phyloP scores from a whole-genome alignment of 1,140 invertebrate genomes.

The Grapholita molesta region DNA sequence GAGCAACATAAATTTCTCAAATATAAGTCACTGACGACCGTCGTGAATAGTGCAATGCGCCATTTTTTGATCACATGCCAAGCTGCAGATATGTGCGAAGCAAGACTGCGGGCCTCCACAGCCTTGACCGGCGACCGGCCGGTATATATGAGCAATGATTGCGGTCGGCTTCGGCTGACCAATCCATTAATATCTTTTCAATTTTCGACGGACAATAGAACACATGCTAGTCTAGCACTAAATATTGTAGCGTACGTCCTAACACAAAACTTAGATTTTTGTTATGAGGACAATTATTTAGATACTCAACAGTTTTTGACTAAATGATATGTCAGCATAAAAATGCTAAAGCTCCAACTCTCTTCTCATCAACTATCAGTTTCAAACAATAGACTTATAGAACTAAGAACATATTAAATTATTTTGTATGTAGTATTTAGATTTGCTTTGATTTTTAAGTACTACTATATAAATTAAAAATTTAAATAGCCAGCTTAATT shows the following conservation, averaged over 20 bases:
- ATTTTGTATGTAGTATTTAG: too few relatives aligned
- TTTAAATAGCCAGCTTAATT: too few relatives aligned
- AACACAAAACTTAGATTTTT: too few relatives aligned
- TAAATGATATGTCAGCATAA: too few relatives aligned
- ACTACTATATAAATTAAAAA: too few relatives aligned
- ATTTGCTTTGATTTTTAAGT: not conserved
- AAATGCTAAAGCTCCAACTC: too few relatives aligned
- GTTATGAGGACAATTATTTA: too few relatives aligned
- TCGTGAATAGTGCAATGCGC: conserved; percentile 25
- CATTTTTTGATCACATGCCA: conserved; percentile 48
- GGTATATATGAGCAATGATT: conserved; percentile 28
- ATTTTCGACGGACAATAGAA: conserved; percentile 4
- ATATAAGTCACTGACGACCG: not conserved
- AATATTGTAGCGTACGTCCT: not conserved
- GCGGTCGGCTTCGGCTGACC: not conserved
- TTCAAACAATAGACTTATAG: not conserved
- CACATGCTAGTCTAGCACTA: not conserved
- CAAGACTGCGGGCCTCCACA: conserved; percentile 58
- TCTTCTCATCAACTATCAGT: not conserved
- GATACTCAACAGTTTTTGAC: too few relatives aligned
- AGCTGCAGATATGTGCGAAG: conserved; percentile 30
- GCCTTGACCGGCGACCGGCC: conserved; percentile 58
- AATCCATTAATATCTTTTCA: conserved; percentile 15
- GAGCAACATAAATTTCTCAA: not conserved
- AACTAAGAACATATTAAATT: too few relatives aligned